These are phyloP conservation scores for Chrysemys picta DNA, from an alignment of 2,113 vertebrate genomes.

Conservation along the genomic window DNA sequence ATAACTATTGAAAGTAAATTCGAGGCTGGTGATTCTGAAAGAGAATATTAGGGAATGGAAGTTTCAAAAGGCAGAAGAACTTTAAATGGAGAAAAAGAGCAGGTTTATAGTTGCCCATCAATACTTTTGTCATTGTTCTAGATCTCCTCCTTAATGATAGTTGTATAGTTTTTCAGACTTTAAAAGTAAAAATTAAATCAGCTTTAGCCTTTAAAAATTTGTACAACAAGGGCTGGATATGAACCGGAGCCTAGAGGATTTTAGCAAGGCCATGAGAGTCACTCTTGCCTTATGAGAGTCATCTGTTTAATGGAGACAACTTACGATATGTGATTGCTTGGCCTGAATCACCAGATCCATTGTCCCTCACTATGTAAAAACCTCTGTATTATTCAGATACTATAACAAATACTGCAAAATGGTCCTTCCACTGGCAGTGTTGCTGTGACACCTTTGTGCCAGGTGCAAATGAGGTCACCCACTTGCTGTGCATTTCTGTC, in stretches of 20 bases:
- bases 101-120: not conserved
- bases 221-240: not conserved
- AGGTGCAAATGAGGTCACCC: too few species aligned
- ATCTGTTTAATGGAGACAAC: not conserved
- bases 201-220: not conserved
- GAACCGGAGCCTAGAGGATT: conserved; percentile 15
- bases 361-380: not conserved
- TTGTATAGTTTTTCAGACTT: not conserved
- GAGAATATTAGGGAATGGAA: not conserved
- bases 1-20: not conserved
- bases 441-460: not conserved
- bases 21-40: not conserved
- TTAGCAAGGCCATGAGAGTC: not conserved
- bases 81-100: not conserved
- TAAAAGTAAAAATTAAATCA: not conserved
- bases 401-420: not conserved
- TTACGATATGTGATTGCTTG: not conserved
- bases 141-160: not conserved
- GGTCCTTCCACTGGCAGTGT: not conserved
- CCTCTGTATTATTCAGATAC: not conserved
- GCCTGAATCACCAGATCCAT: not conserved
- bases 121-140: not conserved
- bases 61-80: not conserved
- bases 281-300: not conserved
- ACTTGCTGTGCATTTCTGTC: not conserved